A percentile compares a stretch with the other conserved stretches of the same genome.
Evolutionary conservation across 2,113 vertebrate genomes (phyloP).

Genomic region (Pelvicachromis taeniatus): DNA sequence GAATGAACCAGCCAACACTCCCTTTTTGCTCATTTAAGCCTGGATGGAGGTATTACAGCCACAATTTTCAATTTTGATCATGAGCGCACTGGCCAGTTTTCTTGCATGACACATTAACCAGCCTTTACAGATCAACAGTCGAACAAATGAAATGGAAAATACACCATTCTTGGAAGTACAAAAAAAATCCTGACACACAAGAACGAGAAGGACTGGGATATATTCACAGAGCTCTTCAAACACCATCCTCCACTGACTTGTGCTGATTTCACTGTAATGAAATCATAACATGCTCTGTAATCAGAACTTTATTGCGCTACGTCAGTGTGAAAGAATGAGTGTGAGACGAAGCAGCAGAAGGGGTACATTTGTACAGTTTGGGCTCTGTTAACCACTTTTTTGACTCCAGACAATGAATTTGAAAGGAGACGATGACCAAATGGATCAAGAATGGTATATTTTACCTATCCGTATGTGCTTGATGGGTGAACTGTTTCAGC

Average conservation of each 20-base stretch:
- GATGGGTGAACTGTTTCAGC: neutral
- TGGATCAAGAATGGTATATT: neutral
- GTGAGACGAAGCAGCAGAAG: neutral
- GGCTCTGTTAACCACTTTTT: neutral
- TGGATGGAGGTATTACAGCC: neutral
- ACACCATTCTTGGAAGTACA: neutral
- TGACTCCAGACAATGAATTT: neutral
- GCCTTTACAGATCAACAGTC: neutral
- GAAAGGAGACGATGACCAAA: neutral
- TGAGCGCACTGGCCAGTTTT: neutral
- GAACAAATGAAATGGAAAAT: neutral
- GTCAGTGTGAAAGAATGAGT: neutral
- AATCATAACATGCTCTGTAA: slow-evolving; percentile 42
- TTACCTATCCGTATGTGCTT: neutral
- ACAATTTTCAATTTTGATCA: neutral
- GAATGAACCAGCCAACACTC: neutral
- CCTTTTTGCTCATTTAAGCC: neutral
- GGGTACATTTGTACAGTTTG: neutral
- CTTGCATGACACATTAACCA: neutral
- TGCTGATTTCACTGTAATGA: slow-evolving; percentile 42
- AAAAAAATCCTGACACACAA: neutral
- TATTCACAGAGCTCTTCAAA: neutral
- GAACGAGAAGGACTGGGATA: neutral
- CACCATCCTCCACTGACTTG: neutral
- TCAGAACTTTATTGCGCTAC: slow-evolving; percentile 49